Base-by-base conservation (phyloP, 2,888 invertebrate genomes). In the Lepetodrilus schrolli region DNA sequence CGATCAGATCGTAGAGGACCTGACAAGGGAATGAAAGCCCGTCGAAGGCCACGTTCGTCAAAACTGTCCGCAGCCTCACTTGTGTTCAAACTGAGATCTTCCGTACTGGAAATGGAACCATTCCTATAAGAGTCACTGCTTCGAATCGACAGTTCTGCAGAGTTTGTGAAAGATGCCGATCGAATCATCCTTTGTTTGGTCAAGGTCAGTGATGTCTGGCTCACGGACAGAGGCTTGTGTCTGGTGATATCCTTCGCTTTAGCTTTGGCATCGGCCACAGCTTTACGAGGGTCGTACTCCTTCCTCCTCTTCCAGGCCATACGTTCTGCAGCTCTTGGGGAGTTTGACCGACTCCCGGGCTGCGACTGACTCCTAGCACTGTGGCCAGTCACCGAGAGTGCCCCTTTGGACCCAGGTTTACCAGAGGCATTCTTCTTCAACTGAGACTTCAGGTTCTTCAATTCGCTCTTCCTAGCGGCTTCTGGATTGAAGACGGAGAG, bases 281-380 rank as follows among this genome's bases (percentile, higher is more conserved):
- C 96, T 90, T 95, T 95, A 93, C 96, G 94, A 34, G 98, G 98
- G 92, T 98, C 97, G 91, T 98, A 98, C 83, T 95, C 96, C 85
- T 97, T 97, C 78, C 98, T 92, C 75, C 98, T 93, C 89, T 97
- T 96, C 98, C 98, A 98, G 92, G 97, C 97, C 90, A 96, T 94
- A 87, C 96, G 95, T 7, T 94, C 94, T 90, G 96, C 96, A 90
- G 86, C 82, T 78, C 82, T 85, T 0, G 88, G 87, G 17, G 88
- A 86, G 75, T 83, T 84, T 21, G 87, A 81, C 36, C 85, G 78
- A 73, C 84, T 82, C 13, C 76, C 78, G 7, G 85, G 81, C 73
- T 84, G 85, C 23, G 87, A 84, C 71, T 83, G 84, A 26, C 83
- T 80, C 21, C 78, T 79, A 23, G 79, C 80, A 72, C 83, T 82